phyloP scores from a whole-genome alignment of 2,888 invertebrate genomes.

The Drosophila sordidapex region DNA sequence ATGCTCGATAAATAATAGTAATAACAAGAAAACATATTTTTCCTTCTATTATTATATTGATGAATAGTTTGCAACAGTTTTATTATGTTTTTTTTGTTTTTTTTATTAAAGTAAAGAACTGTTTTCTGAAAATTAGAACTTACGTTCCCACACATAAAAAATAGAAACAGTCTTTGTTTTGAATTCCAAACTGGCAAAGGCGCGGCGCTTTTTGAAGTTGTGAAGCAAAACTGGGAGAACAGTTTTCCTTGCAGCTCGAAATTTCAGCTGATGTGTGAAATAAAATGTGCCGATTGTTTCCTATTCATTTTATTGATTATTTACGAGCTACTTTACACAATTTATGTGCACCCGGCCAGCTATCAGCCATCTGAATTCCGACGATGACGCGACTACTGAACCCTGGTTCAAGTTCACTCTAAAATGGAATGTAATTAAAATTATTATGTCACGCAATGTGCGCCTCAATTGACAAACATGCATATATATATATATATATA shows the following conservation, averaged over 20 bases:
- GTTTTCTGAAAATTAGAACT: not conserved
- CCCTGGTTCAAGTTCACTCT: slow-evolving; percentile 72
- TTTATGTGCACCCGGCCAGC: slow-evolving; percentile 15
- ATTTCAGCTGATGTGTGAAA: slow-evolving; percentile 7
- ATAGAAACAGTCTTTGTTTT: slow-evolving; percentile 11
- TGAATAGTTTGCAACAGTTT: not conserved
- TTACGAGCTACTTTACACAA: slow-evolving; percentile 46
- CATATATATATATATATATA: not conserved
- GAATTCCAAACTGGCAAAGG: slow-evolving; percentile 13
- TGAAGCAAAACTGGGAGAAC: not conserved
- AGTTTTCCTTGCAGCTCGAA: not conserved
- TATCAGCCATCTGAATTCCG: slow-evolving; percentile 29
- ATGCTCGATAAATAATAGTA: not conserved
- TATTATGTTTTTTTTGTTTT: not conserved
- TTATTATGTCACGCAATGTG: slow-evolving; percentile 70
- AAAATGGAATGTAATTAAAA: slow-evolving; percentile 69
- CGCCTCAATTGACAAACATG: slow-evolving; percentile 41
- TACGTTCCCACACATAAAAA: not conserved
- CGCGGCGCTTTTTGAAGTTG: not conserved
- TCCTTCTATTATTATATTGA: not conserved
- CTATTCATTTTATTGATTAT: slow-evolving; percentile 46
- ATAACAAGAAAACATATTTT: not conserved
- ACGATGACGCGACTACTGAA: slow-evolving; percentile 54
- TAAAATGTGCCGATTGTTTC: slow-evolving; percentile 34
- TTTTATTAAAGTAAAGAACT: not conserved